Conservation (phyloP, 1,140 invertebrate species). For the Metaphire vulgaris region DNA sequence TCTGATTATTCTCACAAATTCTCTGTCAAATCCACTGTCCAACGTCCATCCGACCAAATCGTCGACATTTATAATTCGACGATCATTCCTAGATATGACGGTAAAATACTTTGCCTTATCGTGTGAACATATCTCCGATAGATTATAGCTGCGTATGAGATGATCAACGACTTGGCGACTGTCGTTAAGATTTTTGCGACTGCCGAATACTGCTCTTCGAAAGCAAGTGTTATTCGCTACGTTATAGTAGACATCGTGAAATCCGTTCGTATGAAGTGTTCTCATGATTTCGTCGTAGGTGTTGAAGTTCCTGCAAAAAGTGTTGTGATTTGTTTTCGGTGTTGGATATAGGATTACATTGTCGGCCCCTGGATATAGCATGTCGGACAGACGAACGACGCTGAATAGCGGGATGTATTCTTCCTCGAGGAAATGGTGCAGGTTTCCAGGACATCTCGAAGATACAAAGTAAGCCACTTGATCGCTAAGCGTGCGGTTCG, state of each 20-base stretch:
- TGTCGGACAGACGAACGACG: not conserved
- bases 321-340: not conserved
- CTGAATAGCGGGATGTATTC: constrained; percentile 5
- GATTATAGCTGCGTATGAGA: not conserved
- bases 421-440: constrained; percentile 17
- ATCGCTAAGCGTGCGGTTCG: too few species aligned
- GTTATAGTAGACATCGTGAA: constrained; percentile 15
- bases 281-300: constrained; percentile 6
- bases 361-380: not conserved
- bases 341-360: constrained; percentile 4
- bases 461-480: constrained; percentile 8
- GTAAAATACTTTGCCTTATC: not conserved
- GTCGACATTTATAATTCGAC: not conserved
- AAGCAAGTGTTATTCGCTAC: constrained; percentile 7
- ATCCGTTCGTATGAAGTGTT: not conserved
- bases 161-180: not conserved
- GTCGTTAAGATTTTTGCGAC: not conserved
- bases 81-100: not conserved
- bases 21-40: not conserved
- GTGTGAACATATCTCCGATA: not conserved
- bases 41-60: not conserved
- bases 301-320: not conserved
- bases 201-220: constrained; percentile 8
- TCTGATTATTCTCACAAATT: not conserved
- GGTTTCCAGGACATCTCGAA: constrained; percentile 11